These are phyloP conservation scores for Lithobates pipiens DNA, from an alignment of 2,797 vertebrate genomes.

Conservation along the genomic window DNA sequence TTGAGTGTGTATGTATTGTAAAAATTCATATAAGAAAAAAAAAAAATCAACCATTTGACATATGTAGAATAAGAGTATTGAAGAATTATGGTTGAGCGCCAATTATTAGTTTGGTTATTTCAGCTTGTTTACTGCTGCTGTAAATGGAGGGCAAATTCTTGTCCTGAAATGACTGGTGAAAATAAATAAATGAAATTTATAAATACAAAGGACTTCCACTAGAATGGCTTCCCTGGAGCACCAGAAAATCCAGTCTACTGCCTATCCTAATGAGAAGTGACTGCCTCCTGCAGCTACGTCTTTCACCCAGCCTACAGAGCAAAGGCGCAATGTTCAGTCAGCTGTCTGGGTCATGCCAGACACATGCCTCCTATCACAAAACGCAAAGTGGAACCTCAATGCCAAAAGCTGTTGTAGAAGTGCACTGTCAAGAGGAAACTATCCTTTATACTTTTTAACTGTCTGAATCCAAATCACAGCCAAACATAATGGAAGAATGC, in stretches of 20 bases:
- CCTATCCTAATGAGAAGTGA: constrained; percentile 46
- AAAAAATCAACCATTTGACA: not conserved
- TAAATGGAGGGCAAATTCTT: not conserved
- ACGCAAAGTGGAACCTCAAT: constrained; percentile 36
- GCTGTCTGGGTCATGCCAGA: constrained; percentile 44
- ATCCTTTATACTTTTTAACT: not conserved
- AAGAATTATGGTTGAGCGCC: not conserved
- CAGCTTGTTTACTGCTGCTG: not conserved
- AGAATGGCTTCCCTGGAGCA: constrained; percentile 36
- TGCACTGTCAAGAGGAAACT: constrained; percentile 36
- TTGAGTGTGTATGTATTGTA: no score
- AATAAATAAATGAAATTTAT: constrained; percentile 22
- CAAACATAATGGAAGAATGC: not conserved
- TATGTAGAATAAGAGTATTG: not conserved
- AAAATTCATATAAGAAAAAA: no score
- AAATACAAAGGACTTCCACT: not conserved
- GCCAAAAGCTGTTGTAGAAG: constrained; percentile 47
- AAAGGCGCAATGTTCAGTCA: constrained; percentile 16
- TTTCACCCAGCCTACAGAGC: not conserved
- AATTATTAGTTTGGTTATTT: not conserved
- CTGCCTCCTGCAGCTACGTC: constrained; percentile 21
- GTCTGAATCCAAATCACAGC: not conserved
- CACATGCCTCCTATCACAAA: constrained; percentile 44
- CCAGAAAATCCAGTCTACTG: not conserved
- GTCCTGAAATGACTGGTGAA: constrained; percentile 57